Conservation (phyloP, 2,888 invertebrate species). For the Agrochola macilenta region DNA sequence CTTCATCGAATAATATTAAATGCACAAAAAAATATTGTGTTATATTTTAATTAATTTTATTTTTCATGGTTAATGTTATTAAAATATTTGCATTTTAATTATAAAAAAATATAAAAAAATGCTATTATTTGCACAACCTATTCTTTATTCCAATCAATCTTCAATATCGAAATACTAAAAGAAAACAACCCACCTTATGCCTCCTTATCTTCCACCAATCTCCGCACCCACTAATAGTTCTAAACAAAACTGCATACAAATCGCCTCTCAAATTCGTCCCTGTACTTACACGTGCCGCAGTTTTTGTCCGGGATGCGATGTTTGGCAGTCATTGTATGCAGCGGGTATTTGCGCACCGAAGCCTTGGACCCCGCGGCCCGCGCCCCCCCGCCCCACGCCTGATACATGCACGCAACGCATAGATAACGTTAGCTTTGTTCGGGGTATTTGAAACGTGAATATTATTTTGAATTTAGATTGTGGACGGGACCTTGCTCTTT, state of each 20-base stretch:
- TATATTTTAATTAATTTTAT: background rate
- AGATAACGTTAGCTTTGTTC: conserved; percentile 67
- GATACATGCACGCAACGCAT: conserved; percentile 77
- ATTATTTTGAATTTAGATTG: conserved; percentile 54
- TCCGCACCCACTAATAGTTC: background rate
- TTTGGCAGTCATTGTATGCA: conserved; percentile 90
- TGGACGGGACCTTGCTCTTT: conserved; percentile 21
- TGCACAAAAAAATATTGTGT: no score
- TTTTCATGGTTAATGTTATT: background rate
- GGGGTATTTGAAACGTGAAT: conserved; percentile 60
- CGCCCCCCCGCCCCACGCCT: conserved; percentile 36
- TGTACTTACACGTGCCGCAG: conserved; percentile 89
- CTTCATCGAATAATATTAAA: background rate
- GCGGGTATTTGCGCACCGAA: conserved; percentile 84
- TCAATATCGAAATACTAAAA: background rate
- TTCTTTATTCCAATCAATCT: background rate
- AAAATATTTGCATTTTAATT: background rate
- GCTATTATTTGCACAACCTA: background rate
- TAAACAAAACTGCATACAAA: conserved; percentile 67
- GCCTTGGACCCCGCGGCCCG: conserved; percentile 65
- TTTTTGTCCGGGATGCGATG: conserved; percentile 88
- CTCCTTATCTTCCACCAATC: background rate
- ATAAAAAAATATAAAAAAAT: background rate
- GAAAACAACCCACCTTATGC: background rate
- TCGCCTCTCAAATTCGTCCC: conserved; percentile 77